Evolutionary conservation across 2,888 invertebrate species (phyloP), one percentile per base, ranked within the genome.

Genomic region (Eurois occulta): DNA sequence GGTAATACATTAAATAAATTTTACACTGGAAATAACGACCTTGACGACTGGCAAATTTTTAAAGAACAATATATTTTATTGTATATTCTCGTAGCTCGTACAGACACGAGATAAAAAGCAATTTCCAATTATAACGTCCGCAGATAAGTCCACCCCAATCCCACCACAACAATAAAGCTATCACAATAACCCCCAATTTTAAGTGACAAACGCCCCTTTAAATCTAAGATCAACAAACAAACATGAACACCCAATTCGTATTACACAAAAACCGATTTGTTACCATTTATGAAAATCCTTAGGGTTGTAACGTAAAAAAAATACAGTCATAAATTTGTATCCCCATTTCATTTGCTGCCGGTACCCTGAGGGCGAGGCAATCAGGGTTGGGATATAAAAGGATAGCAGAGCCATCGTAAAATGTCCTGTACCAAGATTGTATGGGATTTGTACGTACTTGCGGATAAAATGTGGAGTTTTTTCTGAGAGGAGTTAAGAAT

Each of bases 361-460:
- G 84, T 87, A 88, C 91, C 87, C 88, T 83, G 73, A 88, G 94
- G 94, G 93, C 90, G 88, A 95, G 92, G 95, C 96, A 96, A 96
- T 96, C 96, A 95, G 92, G 93, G 87, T 84, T 75, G 92, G 95
- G 95, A 94, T 95, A 95, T 95, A 96, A 96, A 95, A 93, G 95
- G 95, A 94, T 94, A 92, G 93, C 91, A 86, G 86, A 84, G 83
- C 88, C 91, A 92, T 95, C 96, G 94, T 96, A 96, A 96, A 96
- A 92, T 95, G 94, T 94, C 94, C 94, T 93, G 93, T 91, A 88
- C 90, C 90, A 91, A 94, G 95, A 95, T 95, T 94, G 94, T 93
- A 90, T 90, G 91, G 94, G 94, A 94, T 95, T 95, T 95, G 94
- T 94, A 93, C 93, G 88, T 90, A 88, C 85, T 87, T 83, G 85